phyloP scores from a whole-genome alignment of 2,888 invertebrate genomes.

The Drosophila emarginata region DNA sequence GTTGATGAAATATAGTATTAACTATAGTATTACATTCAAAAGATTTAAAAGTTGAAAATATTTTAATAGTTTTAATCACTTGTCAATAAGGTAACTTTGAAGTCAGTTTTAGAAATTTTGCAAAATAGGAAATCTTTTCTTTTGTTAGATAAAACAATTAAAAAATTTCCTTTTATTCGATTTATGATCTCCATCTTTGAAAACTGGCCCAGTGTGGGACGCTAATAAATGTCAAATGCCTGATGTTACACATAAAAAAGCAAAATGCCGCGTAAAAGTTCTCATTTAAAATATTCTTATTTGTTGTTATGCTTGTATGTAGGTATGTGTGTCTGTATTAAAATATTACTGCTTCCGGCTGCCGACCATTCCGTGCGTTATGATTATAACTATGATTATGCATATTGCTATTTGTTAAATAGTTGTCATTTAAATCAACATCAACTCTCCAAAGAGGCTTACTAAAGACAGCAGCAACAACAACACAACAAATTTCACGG shows the following conservation, averaged over 20 bases:
- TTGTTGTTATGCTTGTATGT: neutral
- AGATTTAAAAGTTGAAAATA: neutral
- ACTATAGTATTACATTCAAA: neutral
- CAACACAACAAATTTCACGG: constrained; percentile 57
- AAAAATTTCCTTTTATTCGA: neutral
- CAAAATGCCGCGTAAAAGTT: constrained; percentile 29
- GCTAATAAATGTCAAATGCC: constrained; percentile 39
- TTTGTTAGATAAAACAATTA: no score
- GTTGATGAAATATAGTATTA: no score
- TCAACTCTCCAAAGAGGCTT: constrained; percentile 37
- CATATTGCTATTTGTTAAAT: constrained; percentile 58
- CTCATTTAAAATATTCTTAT: constrained; percentile 27
- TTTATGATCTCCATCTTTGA: neutral
- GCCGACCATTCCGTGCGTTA: constrained; percentile 65
- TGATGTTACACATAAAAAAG: constrained; percentile 38
- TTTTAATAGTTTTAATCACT: neutral
- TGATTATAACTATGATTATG: constrained; percentile 50
- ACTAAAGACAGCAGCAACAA: constrained; percentile 19
- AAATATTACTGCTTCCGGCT: constrained; percentile 46
- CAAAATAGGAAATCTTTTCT: neutral
- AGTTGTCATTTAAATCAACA: constrained; percentile 72
- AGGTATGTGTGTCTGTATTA: neutral
- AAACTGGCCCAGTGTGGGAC: neutral
- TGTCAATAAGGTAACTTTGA: neutral
- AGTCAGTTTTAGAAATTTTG: neutral